A percentile compares a stretch with the other conserved stretches of the same genome.
Evolutionary conservation across 2,888 invertebrate species (phyloP).

Genomic region (Chrysomela aeneicollis): DNA sequence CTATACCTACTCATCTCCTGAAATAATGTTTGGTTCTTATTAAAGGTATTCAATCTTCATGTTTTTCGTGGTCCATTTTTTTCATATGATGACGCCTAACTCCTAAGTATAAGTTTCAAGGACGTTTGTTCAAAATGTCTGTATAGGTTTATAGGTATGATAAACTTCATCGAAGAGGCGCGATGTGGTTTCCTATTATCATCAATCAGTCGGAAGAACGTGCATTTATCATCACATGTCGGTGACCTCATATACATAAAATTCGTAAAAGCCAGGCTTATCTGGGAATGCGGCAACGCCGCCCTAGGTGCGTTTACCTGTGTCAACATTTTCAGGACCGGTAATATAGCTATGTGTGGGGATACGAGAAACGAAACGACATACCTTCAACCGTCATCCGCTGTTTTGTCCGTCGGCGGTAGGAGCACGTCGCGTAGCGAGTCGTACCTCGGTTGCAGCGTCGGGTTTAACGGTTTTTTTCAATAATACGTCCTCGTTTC

Average conservation of each 20-base stretch:
- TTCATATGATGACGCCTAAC: no score
- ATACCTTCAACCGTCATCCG: constrained; percentile 48
- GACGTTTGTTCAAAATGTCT: no score
- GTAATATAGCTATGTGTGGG: constrained; percentile 53
- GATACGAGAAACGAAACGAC: constrained; percentile 40
- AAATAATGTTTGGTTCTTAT: no score
- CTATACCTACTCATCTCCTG: no score
- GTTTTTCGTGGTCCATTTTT: no score
- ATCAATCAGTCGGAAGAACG: not conserved
- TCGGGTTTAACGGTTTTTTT: constrained; percentile 29
- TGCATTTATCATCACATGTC: not conserved
- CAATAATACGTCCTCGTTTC: constrained; percentile 11
- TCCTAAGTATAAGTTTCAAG: no score
- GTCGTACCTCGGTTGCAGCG: constrained; percentile 14
- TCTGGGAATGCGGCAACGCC: constrained; percentile 25
- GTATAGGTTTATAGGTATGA: no score
- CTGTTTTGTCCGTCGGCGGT: constrained; percentile 28
- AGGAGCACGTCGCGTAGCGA: constrained; percentile 24
- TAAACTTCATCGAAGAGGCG: no score
- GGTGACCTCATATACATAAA: not conserved
- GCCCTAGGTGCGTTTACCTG: constrained; percentile 58
- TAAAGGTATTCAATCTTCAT: no score
- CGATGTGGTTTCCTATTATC: no score
- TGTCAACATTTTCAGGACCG: constrained; percentile 56
- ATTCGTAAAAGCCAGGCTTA: not conserved